phyloP scores from a whole-genome alignment of 2,113 vertebrate genomes.

The Chrysochloris asiatica region DNA sequence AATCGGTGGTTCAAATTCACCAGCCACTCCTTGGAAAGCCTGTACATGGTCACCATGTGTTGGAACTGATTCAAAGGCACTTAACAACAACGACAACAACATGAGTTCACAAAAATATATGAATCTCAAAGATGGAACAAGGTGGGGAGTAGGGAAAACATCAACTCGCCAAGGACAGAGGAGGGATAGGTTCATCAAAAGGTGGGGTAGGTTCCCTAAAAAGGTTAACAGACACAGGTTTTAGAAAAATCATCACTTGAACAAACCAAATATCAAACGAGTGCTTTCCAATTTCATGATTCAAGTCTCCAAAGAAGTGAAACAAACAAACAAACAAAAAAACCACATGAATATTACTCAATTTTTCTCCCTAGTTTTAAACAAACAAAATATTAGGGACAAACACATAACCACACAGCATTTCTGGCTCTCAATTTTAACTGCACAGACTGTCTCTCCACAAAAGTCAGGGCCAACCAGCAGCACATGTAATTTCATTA shows the following conservation, averaged over 20 bases:
- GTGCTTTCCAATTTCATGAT: background rate
- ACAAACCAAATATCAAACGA: background rate
- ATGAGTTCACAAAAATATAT: too few species aligned
- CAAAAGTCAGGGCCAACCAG: background rate
- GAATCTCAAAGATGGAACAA: background rate
- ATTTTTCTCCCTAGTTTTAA: constrained; percentile 13
- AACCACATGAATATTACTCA: constrained; percentile 20
- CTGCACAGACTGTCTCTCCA: background rate
- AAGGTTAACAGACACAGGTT: background rate
- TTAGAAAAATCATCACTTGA: background rate
- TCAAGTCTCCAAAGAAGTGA: constrained; percentile 23
- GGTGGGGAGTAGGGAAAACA: background rate
- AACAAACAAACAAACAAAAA: constrained; percentile 15
- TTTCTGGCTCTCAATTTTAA: background rate
- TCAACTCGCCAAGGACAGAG: background rate
- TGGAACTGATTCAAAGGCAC: too few species aligned
- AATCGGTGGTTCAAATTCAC: too few species aligned
- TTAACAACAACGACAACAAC: too few species aligned
- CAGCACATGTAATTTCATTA: background rate
- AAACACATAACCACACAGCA: background rate
- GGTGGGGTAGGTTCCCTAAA: background rate
- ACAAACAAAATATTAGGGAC: background rate
- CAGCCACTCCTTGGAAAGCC: too few species aligned
- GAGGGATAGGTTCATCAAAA: background rate
- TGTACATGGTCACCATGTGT: too few species aligned